phyloP scores from a whole-genome alignment of 2,113 vertebrate species.

The Ctenomys sociabilis region DNA sequence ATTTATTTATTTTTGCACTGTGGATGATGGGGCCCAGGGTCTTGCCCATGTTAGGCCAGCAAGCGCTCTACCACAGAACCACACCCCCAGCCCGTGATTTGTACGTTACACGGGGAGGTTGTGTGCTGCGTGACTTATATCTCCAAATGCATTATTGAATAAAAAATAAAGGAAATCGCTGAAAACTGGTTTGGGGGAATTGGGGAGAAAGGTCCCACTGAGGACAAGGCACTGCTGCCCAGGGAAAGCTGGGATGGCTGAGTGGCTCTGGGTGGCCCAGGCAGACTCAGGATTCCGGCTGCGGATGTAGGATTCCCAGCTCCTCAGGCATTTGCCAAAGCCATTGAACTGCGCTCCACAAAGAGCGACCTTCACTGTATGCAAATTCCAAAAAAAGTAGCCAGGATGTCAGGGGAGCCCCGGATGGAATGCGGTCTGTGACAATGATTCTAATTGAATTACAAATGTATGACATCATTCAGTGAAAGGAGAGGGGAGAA shows the following conservation, averaged over 20 bases:
- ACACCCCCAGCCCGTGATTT: background rate
- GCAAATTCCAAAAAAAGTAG: background rate
- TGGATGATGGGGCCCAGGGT: background rate
- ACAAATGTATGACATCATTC: constrained; percentile 54
- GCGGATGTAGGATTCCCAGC: background rate
- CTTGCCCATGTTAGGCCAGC: background rate
- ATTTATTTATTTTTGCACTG: background rate
- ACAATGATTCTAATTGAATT: constrained; percentile 55
- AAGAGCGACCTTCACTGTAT: constrained; percentile 43
- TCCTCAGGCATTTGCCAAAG: background rate
- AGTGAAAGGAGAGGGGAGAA: background rate
- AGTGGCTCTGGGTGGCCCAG: background rate
- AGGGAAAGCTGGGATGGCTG: background rate
- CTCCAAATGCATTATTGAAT: background rate
- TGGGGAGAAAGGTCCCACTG: background rate
- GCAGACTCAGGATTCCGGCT: background rate
- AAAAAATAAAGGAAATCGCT: background rate
- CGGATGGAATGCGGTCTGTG: constrained; percentile 5
- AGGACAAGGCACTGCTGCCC: background rate
- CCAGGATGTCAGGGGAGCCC: constrained; percentile 53
- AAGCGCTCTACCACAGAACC: background rate
- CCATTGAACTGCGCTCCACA: background rate
- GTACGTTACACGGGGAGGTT: background rate
- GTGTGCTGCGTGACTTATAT: background rate
- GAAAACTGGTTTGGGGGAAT: background rate